Evolutionary conservation across 2,113 vertebrate genomes (phyloP).

Genomic region (Atherinomorus stipes): DNA sequence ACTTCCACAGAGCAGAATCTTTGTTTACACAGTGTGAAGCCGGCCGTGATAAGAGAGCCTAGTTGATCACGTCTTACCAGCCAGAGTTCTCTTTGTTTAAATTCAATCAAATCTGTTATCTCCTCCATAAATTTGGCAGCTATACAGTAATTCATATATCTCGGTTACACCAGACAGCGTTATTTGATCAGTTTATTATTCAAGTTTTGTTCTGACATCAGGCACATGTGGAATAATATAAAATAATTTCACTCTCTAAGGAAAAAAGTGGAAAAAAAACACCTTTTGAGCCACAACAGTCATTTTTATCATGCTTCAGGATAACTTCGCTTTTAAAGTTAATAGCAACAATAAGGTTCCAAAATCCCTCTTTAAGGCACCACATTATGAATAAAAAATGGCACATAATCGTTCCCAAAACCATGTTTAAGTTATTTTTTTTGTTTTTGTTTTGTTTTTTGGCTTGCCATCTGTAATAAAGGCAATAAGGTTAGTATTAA

Average conservation of each 20-base stretch:
- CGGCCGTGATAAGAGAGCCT: slow-evolving; percentile 27
- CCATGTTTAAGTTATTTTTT: no score
- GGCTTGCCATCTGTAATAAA: not conserved
- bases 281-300: not conserved
- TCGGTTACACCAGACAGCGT: slow-evolving; percentile 1
- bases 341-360: not conserved
- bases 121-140: not conserved
- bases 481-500: not conserved
- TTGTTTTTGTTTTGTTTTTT: not conserved
- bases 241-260: slow-evolving; percentile 14
- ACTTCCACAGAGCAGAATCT: slow-evolving; percentile 30
- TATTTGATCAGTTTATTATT: slow-evolving; percentile 28
- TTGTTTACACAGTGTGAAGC: slow-evolving; percentile 46
- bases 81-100: not conserved
- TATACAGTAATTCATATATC: not conserved
- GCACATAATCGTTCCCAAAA: not conserved
- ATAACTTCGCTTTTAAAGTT: not conserved
- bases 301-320: not conserved
- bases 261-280: slow-evolving; percentile 16
- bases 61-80: not conserved
- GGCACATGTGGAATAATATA: slow-evolving; percentile 24
- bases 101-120: not conserved
- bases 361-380: slow-evolving; percentile 22
- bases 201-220: slow-evolving; percentile 27
- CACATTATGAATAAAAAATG: not conserved